Evolutionary conservation across 2,888 invertebrate species (phyloP), one percentile per base, ranked within the genome.

Genomic region (Allolobophora icterica): DNA sequence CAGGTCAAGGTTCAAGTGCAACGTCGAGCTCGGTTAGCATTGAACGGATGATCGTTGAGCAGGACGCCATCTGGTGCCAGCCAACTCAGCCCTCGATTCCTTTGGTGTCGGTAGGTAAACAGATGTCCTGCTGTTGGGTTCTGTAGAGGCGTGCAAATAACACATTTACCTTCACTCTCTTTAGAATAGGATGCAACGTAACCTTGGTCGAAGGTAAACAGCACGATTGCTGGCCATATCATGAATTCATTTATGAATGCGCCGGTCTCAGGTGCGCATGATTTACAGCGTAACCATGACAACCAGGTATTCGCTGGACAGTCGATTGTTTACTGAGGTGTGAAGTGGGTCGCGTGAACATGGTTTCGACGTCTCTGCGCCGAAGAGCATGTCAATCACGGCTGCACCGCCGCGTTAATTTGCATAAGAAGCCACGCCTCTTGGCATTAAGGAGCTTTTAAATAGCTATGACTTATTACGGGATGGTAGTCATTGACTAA

Each of bases 341-440:
- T n/a, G 30, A 71, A 71, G 71, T 71, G n/a, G 71, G n/a, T 71
- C 71, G 11, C 71, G n/a, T n/a, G n/a, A 71, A n/a, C 71, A 71
- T 4, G 11, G 71, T n/a, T 3, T 71, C 71, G 71, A 71, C n/a
- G n/a, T n/a, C 4, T 21, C 15, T 1, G 24, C n/a, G n/a, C n/a
- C n/a, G n/a, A n/a, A n/a, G n/a, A n/a, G n/a, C n/a, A n/a, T n/a
- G 71, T 71, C 71, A 71, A 71, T 71, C 71, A 71, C 71, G 52
- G 52, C 52, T 6, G 52, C 52, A 52, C 24, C 24, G 71, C 30
- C n/a, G 30, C 30, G 71, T 71, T 21, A n/a, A 71, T 71, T 71
- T 71, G 71, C 71, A 71, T 71, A 71, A 8, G 30, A 71, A 71
- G 52, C 71, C 71, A 71, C 71, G 71, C 71, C 71, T 71, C 30